These are phyloP conservation scores for Chrysolina oricalcia DNA, from an alignment of 2,888 invertebrate species.

Conservation along the genomic window DNA sequence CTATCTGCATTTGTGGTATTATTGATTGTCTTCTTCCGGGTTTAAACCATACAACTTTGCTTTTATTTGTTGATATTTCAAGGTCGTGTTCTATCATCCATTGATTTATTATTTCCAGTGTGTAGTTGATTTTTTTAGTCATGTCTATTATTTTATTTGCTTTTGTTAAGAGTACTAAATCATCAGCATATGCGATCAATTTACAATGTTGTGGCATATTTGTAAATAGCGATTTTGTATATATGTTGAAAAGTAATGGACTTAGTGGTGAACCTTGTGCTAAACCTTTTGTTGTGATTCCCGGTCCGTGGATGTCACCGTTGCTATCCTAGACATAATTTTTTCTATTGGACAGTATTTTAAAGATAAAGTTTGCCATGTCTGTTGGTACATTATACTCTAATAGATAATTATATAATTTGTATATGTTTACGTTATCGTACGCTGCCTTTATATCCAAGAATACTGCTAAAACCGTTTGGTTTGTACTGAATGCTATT, in stretches of 20 bases:
- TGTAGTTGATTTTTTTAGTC: constrained; percentile 13
- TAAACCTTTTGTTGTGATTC: constrained; percentile 11
- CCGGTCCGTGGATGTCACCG: constrained; percentile 21
- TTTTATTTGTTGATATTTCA: constrained; percentile 33
- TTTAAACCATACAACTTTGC: constrained; percentile 36
- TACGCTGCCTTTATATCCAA: constrained; percentile 34
- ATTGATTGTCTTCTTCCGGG: too few species aligned
- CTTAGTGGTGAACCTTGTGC: constrained; percentile 35
- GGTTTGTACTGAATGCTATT: constrained; percentile 16
- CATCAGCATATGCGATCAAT: constrained; percentile 34
- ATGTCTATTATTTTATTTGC: not conserved
- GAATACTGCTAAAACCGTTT: constrained; percentile 19
- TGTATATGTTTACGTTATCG: constrained; percentile 34
- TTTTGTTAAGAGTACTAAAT: constrained; percentile 14
- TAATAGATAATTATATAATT: constrained; percentile 1
- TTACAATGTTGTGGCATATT: constrained; percentile 16
- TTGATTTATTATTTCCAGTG: constrained; percentile 17
- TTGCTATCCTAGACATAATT: constrained; percentile 15
- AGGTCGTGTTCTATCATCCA: constrained; percentile 36
- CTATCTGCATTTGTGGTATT: too few species aligned
- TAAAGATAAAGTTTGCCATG: constrained; percentile 15
- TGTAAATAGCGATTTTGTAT: constrained; percentile 15
- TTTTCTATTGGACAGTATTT: constrained; percentile 13
- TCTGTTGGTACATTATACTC: not conserved
- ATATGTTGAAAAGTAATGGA: constrained; percentile 36